Evolutionary conservation across 2,888 invertebrate genomes (phyloP), one percentile per base, ranked within the genome.

Genomic region (Athrips mouffetella): DNA sequence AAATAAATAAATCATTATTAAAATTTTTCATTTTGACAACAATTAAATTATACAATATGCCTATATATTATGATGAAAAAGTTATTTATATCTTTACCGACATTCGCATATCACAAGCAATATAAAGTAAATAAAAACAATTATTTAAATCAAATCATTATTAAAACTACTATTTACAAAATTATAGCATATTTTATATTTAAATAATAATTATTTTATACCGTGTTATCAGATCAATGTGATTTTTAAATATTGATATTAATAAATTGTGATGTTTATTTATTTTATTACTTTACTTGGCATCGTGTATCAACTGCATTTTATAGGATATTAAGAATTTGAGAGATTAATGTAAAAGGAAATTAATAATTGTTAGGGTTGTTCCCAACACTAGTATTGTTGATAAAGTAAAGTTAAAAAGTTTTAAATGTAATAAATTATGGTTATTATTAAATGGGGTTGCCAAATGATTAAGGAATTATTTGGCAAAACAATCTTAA

Each of bases 101-200:
- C 59, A 58, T 57, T 58, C 53, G 59, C 70, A 68, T 69, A 69
- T 69, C 71, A 64, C 52, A 60, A 62, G 68, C 66, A 70, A 70
- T 70, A 70, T 62, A 51, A 55, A 44, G 45, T 25, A 29, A 21
- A 13, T 48, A 37, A 21, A 37, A 6, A 37, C 21, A 37, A 37
- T 31, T 49, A 18, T 25, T 45, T 45, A 21, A 25, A 18, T 16
- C 6, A 41, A 11, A 33, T 27, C 25, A 31, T 48, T 33, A 21
- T 31, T 27, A 25, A 31, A 20, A 49, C 21, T 30, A 21, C 15
- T 47, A 47, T 49, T 49, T 44, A 45, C 40, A 47, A 39, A 40
- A 37, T 35, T 35, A 42, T 40, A 46, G 29, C n/a, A n/a, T n/a
- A n/a, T n/a, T n/a, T 40, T 48, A 21, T 20, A 35, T 46, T 40